phyloP scores from a whole-genome alignment of 2,888 invertebrate species.

The Chromoteleia sp. region DNA sequence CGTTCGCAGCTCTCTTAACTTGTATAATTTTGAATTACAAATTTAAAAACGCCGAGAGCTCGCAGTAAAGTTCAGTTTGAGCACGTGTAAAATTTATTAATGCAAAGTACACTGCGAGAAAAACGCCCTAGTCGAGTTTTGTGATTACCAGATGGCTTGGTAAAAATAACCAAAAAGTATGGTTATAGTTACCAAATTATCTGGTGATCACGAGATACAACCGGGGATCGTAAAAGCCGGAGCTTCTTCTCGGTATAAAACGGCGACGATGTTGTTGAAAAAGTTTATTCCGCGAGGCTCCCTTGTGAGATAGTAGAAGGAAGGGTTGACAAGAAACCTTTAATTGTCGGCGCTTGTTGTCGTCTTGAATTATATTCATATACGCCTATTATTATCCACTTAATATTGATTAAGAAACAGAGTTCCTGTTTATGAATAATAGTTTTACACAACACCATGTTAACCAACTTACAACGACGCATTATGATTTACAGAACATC shows the following conservation, averaged over 20 bases:
- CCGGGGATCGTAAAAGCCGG: too few relatives aligned
- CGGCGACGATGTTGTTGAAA: background rate
- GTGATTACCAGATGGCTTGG: too few relatives aligned
- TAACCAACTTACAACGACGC: conserved; percentile 29
- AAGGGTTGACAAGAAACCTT: background rate
- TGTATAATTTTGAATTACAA: conserved; percentile 40
- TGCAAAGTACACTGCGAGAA: background rate
- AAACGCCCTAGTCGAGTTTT: too few relatives aligned
- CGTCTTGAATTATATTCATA: conserved; percentile 19
- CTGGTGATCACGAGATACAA: too few relatives aligned
- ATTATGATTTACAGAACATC: conserved; percentile 18
- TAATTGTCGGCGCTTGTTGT: conserved; percentile 11
- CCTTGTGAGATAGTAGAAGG: background rate
- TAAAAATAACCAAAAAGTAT: too few relatives aligned
- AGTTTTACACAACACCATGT: conserved; percentile 44
- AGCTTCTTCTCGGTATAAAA: too few relatives aligned
- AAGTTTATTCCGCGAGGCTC: background rate
- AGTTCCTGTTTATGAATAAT: conserved; percentile 55
- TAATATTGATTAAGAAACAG: conserved; percentile 47
- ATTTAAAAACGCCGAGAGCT: conserved; percentile 16
- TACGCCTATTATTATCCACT: conserved; percentile 45
- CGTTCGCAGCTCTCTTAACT: conserved; percentile 11
- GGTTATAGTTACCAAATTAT: too few relatives aligned
- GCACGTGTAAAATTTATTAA: background rate
- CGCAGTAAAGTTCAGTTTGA: conserved; percentile 6